phyloP scores from a whole-genome alignment of 2,113 vertebrate genomes.

The Aleadryas rufinucha region DNA sequence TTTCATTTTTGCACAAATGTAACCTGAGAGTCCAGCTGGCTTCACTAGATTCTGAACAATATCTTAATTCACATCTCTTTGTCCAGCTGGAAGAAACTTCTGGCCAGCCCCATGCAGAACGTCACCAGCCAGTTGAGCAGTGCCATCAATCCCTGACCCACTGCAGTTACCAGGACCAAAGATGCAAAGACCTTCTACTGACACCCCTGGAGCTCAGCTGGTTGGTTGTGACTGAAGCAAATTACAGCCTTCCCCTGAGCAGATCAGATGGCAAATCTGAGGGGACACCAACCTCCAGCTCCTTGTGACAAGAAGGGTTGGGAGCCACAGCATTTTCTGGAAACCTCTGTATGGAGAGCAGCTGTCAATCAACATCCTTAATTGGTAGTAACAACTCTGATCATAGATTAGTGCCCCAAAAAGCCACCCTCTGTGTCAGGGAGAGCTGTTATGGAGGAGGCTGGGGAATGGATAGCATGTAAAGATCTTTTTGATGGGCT shows the following conservation, averaged over 20 bases:
- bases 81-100: neutral
- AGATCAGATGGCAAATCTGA: neutral
- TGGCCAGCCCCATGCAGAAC: neutral
- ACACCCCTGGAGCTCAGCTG: neutral
- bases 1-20: neutral
- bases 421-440: neutral
- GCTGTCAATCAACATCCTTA: neutral
- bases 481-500: constrained; percentile 13
- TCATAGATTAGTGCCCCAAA: neutral
- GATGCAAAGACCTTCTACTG: neutral
- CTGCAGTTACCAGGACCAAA: neutral
- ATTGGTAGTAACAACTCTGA: neutral
- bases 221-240: neutral
- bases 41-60: neutral
- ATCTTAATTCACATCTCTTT: neutral
- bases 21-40: neutral
- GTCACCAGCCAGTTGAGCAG: neutral
- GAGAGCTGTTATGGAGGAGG: neutral
- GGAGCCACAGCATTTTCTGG: neutral
- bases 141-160: neutral
- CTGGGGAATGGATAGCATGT: neutral
- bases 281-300: neutral
- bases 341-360: neutral
- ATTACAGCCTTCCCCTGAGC: neutral
- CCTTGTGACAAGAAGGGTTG: neutral